Conservation (phyloP, 1,140 invertebrate species). For the Zaprionus africanus region DNA sequence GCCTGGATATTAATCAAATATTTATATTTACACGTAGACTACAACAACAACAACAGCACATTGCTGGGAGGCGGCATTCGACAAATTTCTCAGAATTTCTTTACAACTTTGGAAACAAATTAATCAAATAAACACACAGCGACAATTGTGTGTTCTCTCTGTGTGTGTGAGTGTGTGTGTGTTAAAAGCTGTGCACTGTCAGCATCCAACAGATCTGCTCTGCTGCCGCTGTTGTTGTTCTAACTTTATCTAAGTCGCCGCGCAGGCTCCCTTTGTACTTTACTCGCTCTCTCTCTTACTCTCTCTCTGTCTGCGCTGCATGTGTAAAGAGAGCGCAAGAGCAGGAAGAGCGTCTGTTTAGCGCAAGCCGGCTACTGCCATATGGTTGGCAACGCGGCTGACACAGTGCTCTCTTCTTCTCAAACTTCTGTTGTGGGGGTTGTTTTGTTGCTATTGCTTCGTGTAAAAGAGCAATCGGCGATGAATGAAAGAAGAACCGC, state of each 20-base stretch:
- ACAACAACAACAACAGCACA: constrained; percentile 30
- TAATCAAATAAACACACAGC: constrained; percentile 67
- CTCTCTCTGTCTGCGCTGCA: not conserved
- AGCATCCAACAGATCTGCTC: constrained; percentile 38
- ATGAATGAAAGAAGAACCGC: constrained; percentile 30
- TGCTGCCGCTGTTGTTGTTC: constrained; percentile 1
- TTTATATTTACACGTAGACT: constrained; percentile 74
- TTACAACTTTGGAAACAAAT: constrained; percentile 73
- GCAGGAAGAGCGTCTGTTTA: not conserved
- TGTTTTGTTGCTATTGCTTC: constrained; percentile 32
- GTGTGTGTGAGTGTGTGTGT: constrained; percentile 12
- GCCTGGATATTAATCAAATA: constrained; percentile 78
- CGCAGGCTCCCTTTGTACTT: constrained; percentile 37
- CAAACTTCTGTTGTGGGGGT: constrained; percentile 24
- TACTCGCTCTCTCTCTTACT: not conserved
- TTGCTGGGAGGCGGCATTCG: constrained; percentile 58
- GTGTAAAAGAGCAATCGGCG: constrained; percentile 15
- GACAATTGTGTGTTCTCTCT: constrained; percentile 37
- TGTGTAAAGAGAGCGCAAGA: constrained; percentile 16
- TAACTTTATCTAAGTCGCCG: constrained; percentile 31
- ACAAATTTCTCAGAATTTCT: constrained; percentile 72
- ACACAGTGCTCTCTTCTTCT: not conserved
- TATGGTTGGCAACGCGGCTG: constrained; percentile 40
- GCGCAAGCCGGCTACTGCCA: not conserved
- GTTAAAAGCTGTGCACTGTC: constrained; percentile 66